These are phyloP conservation scores for Neoscelio sp. DNA, from an alignment of 2,888 invertebrate genomes.

Conservation along the genomic window DNA sequence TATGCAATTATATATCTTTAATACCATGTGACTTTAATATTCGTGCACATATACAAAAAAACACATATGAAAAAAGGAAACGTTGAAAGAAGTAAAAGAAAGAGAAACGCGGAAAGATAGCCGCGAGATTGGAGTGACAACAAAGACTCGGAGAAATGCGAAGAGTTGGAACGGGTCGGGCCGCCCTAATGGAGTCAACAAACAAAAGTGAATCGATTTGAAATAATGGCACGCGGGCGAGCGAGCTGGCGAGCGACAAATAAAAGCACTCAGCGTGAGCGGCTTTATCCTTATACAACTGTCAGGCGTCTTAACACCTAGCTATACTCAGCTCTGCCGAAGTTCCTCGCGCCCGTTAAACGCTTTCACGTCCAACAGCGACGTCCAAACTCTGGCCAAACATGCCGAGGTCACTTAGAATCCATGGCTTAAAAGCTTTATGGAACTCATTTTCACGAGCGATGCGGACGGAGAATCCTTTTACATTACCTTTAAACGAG, in stretches of 20 bases:
- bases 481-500: conserved; percentile 64
- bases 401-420: conserved; percentile 57
- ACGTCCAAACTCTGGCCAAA: conserved; percentile 52
- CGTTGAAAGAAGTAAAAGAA: conserved; percentile 19
- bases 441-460: conserved; percentile 77
- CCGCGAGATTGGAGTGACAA: conserved; percentile 46
- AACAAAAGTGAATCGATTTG: conserved; percentile 81
- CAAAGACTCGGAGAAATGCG: conserved; percentile 54
- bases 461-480: conserved; percentile 61
- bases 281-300: conserved; percentile 81
- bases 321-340: conserved; percentile 68
- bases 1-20: too few species aligned
- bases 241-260: conserved; percentile 78
- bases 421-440: conserved; percentile 76
- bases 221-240: conserved; percentile 79
- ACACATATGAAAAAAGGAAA: conserved; percentile 14
- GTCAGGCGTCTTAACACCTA: conserved; percentile 80
- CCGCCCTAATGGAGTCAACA: conserved; percentile 80
- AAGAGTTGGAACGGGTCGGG: conserved; percentile 55
- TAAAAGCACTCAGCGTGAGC: conserved; percentile 82
- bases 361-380: conserved; percentile 26
- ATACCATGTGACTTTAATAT: too few species aligned
- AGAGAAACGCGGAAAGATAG: conserved; percentile 51
- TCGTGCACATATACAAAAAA: not conserved
- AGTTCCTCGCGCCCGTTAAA: conserved; percentile 64